Conservation (phyloP, 1,140 invertebrate species). For the Pinna nobilis region DNA sequence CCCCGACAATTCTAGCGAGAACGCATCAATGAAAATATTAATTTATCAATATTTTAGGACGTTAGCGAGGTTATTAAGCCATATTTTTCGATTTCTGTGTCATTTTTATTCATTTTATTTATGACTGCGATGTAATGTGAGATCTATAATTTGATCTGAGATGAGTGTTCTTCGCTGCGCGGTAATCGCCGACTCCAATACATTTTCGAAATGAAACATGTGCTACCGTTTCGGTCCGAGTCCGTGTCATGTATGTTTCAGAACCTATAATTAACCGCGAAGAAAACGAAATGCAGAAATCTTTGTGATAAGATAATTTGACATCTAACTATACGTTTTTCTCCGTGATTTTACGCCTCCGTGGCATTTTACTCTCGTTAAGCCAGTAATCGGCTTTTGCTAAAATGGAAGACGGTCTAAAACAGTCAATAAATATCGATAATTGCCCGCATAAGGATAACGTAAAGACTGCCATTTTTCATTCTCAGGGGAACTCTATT, state of each 20-base stretch:
- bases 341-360: constrained; percentile 7
- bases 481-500: no score
- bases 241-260: background rate
- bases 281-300: constrained; percentile 16
- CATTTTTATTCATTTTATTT: constrained; percentile 8
- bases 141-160: constrained; percentile 8
- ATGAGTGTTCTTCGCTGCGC: constrained; percentile 2
- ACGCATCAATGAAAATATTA: background rate
- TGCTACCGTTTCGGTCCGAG: background rate
- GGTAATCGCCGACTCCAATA: constrained; percentile 6
- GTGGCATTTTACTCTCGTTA: constrained; percentile 17
- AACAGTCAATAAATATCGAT: constrained; percentile 9
- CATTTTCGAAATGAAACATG: constrained; percentile 6
- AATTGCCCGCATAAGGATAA: constrained; percentile 11
- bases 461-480: no score
- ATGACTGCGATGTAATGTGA: constrained; percentile 6
- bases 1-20: no score
- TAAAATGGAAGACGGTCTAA: constrained; percentile 15
- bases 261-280: constrained; percentile 2
- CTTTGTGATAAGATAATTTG: constrained; percentile 8
- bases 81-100: no score
- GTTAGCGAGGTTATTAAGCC: no score
- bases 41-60: constrained; percentile 13
- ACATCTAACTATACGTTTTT: constrained; percentile 19
- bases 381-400: constrained; percentile 13